These are phyloP conservation scores for Drosophila parthenogenetica DNA, from an alignment of 2,888 invertebrate genomes.

Conservation along the genomic window DNA sequence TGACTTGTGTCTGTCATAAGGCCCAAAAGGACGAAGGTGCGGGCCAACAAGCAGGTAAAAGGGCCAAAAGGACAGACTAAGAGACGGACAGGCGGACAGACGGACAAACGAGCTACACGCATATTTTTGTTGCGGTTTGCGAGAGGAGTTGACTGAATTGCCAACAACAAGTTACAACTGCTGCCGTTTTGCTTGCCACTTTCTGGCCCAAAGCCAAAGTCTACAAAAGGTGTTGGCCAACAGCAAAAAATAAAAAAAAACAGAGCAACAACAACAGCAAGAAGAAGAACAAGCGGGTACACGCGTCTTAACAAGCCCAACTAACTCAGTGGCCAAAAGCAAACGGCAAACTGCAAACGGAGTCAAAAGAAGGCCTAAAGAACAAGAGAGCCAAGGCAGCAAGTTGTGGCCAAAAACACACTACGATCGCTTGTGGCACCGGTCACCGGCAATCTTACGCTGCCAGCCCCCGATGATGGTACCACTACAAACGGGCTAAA, in stretches of 20 bases:
- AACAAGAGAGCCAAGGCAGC: slow-evolving; percentile 31
- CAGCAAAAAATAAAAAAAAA: neutral
- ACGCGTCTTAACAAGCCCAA: slow-evolving; percentile 54
- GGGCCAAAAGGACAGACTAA: slow-evolving; percentile 47
- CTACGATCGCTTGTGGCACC: slow-evolving; percentile 35
- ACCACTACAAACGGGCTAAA: slow-evolving; percentile 16
- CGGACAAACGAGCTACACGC: slow-evolving; percentile 52
- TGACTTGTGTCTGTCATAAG: slow-evolving; percentile 67
- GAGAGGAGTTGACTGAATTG: slow-evolving; percentile 30
- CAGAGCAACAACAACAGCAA: too few relatives aligned
- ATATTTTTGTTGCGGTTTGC: slow-evolving; percentile 70
- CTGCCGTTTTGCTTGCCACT: slow-evolving; percentile 66
- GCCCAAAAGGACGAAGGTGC: slow-evolving; percentile 43
- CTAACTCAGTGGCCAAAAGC: slow-evolving; percentile 5
- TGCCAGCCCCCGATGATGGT: slow-evolving; percentile 14
- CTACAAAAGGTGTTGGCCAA: slow-evolving; percentile 79
- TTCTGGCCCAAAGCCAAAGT: slow-evolving; percentile 74
- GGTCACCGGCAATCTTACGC: slow-evolving; percentile 13
- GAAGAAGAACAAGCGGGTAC: slow-evolving; percentile 47
- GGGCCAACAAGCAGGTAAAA: slow-evolving; percentile 43
- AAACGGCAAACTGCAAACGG: too few relatives aligned
- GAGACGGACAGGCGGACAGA: slow-evolving; percentile 6
- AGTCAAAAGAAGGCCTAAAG: neutral
- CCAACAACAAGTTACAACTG: slow-evolving; percentile 70
- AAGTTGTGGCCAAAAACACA: slow-evolving; percentile 47